phyloP scores from a whole-genome alignment of 64 coral and sea anemone genomes.

The Montipora cactus region DNA sequence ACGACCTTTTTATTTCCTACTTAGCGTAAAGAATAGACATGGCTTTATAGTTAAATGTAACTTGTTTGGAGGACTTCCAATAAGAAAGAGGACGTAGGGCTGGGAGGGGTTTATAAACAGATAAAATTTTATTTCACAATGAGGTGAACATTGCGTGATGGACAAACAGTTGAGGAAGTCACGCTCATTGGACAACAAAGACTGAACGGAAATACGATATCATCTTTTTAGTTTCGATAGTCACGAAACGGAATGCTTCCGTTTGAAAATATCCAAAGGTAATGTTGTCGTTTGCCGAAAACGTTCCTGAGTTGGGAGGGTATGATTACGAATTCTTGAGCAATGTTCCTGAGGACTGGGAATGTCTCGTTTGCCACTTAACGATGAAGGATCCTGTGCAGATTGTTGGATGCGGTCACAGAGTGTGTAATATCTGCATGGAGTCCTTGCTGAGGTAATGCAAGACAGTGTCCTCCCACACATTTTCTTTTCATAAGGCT shows the following conservation, averaged over 20 bases:
- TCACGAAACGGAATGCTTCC: slow-evolving; percentile 4
- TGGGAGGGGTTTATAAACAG: too few relatives aligned
- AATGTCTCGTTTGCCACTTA: slow-evolving; percentile 74
- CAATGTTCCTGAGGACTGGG: slow-evolving; percentile 66
- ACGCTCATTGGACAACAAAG: neutral
- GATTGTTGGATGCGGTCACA: slow-evolving; percentile 76
- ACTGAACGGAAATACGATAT: neutral
- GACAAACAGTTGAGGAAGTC: neutral
- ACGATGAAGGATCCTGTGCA: slow-evolving; percentile 72
- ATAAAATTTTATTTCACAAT: too few relatives aligned
- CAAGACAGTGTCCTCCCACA: neutral
- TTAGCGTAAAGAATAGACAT: too few relatives aligned
- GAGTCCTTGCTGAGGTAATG: slow-evolving; percentile 62
- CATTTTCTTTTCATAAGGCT: too few relatives aligned
- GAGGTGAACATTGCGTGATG: too few relatives aligned
- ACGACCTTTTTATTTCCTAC: too few relatives aligned
- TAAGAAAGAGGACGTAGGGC: too few relatives aligned
- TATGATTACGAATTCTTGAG: slow-evolving; percentile 73
- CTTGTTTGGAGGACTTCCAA: too few relatives aligned
- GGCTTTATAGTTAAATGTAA: too few relatives aligned
- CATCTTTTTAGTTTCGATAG: neutral
- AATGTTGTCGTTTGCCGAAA: slow-evolving; percentile 26
- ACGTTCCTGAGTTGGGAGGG: slow-evolving; percentile 8
- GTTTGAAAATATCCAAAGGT: neutral
- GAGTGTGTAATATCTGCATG: slow-evolving; percentile 82